A percentile compares a stretch with the other conserved stretches of the same genome.
phyloP scores from a whole-genome alignment of 2,888 invertebrate species.

The Dendrolimus houi region DNA sequence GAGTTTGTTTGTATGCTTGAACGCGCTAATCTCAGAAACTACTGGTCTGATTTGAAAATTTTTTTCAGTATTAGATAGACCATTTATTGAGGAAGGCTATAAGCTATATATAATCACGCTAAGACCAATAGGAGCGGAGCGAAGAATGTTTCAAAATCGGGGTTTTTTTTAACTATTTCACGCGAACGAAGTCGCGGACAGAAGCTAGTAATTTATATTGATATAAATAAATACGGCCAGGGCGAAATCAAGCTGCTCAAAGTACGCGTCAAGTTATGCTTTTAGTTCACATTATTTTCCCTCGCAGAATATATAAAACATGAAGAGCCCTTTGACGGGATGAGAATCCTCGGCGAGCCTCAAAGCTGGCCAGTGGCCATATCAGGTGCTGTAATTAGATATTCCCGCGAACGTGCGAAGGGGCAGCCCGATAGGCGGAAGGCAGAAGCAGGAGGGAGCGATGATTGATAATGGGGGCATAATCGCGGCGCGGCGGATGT shows the following conservation, averaged over 20 bases:
- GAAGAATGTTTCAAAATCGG: too few relatives aligned
- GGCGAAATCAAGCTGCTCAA: slow-evolving; percentile 10
- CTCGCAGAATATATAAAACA: background rate
- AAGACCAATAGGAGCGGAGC: too few relatives aligned
- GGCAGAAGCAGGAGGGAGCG: slow-evolving; percentile 15
- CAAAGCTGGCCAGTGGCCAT: background rate
- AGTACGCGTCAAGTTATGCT: too few relatives aligned
- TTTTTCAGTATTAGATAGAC: too few relatives aligned
- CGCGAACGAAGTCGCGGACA: too few relatives aligned
- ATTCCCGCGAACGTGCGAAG: background rate
- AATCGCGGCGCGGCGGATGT: slow-evolving; percentile 14
- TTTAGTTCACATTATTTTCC: too few relatives aligned
- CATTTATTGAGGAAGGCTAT: too few relatives aligned
- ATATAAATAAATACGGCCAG: background rate
- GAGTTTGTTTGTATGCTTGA: too few relatives aligned
- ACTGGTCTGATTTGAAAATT: too few relatives aligned
- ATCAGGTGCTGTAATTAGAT: background rate
- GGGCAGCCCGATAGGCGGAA: background rate
- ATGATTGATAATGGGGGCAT: slow-evolving; percentile 43
- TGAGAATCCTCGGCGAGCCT: background rate
- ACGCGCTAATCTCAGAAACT: too few relatives aligned
- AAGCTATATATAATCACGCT: too few relatives aligned
- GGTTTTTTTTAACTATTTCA: too few relatives aligned
- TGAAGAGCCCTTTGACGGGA: background rate
- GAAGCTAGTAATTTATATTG: background rate